A percentile compares a stretch with the other conserved stretches of the same genome.
phyloP scores from a whole-genome alignment of 2,797 vertebrate genomes.

The Manis javanica region DNA sequence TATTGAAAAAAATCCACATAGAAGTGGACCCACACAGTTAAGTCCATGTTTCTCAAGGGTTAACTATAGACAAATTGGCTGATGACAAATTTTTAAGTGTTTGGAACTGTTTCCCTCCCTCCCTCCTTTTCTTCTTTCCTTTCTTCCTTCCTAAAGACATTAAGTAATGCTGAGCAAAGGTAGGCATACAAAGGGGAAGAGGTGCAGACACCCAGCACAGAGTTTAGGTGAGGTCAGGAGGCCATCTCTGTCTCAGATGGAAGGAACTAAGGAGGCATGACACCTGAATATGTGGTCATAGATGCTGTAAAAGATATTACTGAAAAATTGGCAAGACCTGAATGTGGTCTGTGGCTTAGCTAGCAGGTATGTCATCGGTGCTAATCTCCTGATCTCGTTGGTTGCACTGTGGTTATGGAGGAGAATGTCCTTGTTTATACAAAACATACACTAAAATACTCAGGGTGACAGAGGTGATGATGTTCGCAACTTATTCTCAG shows the following conservation, averaged over 20 bases:
- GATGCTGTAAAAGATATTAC: neutral
- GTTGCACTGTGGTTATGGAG: neutral
- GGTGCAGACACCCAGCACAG: neutral
- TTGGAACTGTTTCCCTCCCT: neutral
- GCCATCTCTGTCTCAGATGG: neutral
- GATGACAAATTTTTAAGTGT: neutral
- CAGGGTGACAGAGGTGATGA: neutral
- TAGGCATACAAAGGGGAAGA: fast-evolving
- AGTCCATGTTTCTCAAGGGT: too few relatives aligned
- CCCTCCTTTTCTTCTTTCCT: neutral
- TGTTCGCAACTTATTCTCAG: neutral
- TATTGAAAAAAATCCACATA: too few relatives aligned
- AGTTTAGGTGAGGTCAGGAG: neutral
- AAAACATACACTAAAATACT: neutral
- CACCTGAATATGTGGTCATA: neutral
- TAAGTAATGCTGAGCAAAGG: neutral
- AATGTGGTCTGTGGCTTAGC: neutral
- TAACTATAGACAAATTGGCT: neutral
- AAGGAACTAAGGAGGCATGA: neutral
- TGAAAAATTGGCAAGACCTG: neutral
- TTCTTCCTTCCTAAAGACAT: neutral
- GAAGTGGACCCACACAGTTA: too few relatives aligned
- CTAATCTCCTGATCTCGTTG: neutral
- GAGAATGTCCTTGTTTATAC: neutral
- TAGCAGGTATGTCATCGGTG: neutral